Percentiles rank a stretch among this genome's conserved stretches.
phyloP scores from a whole-genome alignment of 2,888 invertebrate species.

The Acleris emargana region DNA sequence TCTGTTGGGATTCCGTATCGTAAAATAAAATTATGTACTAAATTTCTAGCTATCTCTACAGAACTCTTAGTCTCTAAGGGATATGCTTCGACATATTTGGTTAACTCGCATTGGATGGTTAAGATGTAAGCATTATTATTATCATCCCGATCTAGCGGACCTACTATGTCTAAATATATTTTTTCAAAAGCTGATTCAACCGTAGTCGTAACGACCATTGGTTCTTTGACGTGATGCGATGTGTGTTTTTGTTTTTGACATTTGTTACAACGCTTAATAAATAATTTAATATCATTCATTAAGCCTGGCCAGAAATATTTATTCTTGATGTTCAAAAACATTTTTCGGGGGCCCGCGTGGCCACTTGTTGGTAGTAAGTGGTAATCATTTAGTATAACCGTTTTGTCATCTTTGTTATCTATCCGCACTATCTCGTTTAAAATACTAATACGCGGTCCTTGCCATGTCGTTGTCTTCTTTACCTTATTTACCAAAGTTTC shows the following conservation, averaged over 20 bases:
- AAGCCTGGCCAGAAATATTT: constrained; percentile 21
- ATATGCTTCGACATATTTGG: constrained; percentile 19
- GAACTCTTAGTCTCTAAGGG: constrained; percentile 16
- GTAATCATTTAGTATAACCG: constrained; percentile 4
- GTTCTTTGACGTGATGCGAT: not conserved
- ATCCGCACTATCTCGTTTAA: constrained; percentile 1
- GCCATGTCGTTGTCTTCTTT: not conserved
- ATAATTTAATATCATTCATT: constrained; percentile 9
- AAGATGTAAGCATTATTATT: constrained; percentile 3
- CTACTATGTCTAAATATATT: constrained; percentile 4
- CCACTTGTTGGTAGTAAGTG: constrained; percentile 18
- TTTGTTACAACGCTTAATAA: constrained; percentile 12
- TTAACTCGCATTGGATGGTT: constrained; percentile 10
- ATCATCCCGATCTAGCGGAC: constrained; percentile 5
- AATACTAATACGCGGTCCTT: not conserved
- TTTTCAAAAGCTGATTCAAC: not conserved
- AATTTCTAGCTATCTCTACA: constrained; percentile 5
- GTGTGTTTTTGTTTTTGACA: constrained; percentile 8
- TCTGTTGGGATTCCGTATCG: constrained; percentile 15
- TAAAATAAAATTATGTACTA: constrained; percentile 25
- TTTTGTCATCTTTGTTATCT: not conserved
- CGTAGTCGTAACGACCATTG: constrained; percentile 8
- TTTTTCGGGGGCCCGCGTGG: constrained; percentile 16
- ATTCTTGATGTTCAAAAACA: constrained; percentile 9
- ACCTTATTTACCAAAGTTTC: not conserved